A percentile compares a stretch with the other conserved stretches of the same genome.
phyloP scores from a whole-genome alignment of 2,797 vertebrate species.

The Phrynocephalus guinanensis region DNA sequence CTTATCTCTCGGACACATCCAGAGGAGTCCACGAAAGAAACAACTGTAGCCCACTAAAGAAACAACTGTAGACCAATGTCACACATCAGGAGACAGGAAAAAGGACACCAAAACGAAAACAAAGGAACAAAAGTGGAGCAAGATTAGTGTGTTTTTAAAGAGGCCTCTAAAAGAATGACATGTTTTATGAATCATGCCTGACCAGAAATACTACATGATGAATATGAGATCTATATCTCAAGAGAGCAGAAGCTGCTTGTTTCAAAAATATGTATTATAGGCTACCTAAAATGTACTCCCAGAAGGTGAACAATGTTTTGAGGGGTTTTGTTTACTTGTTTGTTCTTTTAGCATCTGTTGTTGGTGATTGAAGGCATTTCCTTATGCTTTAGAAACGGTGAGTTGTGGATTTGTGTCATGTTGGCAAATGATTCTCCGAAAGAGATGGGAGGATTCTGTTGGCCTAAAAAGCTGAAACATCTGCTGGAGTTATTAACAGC shows the following conservation, averaged over 20 bases:
- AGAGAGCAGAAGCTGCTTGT: background rate
- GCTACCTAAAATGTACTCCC: constrained; percentile 48
- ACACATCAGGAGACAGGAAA: no score
- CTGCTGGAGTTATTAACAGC: constrained; percentile 75
- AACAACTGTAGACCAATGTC: background rate
- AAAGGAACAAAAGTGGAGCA: background rate
- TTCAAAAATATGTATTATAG: background rate
- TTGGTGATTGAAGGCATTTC: constrained; percentile 35
- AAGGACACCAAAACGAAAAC: background rate
- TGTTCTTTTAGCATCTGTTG: constrained; percentile 15
- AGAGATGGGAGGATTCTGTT: constrained; percentile 55
- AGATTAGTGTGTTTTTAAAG: background rate
- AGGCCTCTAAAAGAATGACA: background rate
- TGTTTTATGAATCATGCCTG: background rate
- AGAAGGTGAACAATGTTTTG: constrained; percentile 44
- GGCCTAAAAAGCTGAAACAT: constrained; percentile 75
- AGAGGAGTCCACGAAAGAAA: background rate
- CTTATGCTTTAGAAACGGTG: constrained; percentile 17
- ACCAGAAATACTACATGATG: background rate
- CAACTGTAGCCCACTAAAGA: background rate
- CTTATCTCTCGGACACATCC: background rate
- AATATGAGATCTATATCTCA: background rate
- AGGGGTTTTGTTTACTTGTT: constrained; percentile 30
- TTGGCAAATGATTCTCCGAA: constrained; percentile 62
- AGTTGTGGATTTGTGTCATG: constrained; percentile 58